These are phyloP conservation scores for Pampus argenteus DNA, from an alignment of 2,797 vertebrate genomes.

Conservation along the genomic window DNA sequence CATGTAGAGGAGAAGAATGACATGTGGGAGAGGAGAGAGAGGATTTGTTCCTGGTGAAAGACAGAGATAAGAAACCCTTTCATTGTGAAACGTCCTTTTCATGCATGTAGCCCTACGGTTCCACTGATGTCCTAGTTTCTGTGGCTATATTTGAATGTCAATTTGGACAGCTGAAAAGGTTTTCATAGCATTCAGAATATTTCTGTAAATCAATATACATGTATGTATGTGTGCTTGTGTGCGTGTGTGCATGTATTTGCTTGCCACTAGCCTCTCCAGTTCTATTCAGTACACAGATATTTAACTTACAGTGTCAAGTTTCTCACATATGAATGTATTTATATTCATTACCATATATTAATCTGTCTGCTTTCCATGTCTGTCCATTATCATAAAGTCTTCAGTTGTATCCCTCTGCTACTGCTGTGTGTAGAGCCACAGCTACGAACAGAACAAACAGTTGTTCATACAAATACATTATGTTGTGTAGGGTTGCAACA, in stretches of 20 bases:
- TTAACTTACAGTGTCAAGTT: slow-evolving; percentile 23
- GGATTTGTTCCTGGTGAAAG: slow-evolving; percentile 63
- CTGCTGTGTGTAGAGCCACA: neutral
- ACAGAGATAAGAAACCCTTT: slow-evolving; percentile 56
- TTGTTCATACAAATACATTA: neutral
- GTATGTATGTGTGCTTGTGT: neutral
- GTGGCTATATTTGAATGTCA: slow-evolving; percentile 74
- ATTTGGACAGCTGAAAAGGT: slow-evolving; percentile 58
- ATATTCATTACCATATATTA: slow-evolving; percentile 54
- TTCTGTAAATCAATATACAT: slow-evolving; percentile 27
- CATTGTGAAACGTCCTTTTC: slow-evolving; percentile 63
- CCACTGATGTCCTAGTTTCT: slow-evolving; percentile 74
- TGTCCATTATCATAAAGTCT: slow-evolving; percentile 26
- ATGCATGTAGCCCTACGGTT: slow-evolving; percentile 64
- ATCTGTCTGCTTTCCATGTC: slow-evolving; percentile 33
- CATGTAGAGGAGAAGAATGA: slow-evolving; percentile 29
- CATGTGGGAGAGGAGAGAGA: slow-evolving; percentile 26
- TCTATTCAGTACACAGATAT: slow-evolving; percentile 40
- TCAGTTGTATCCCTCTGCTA: neutral
- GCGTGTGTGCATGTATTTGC: neutral
- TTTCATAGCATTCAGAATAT: slow-evolving; percentile 42
- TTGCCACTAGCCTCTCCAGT: slow-evolving; percentile 22
- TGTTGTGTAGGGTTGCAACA: neutral
- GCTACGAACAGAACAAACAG: neutral
- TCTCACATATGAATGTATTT: slow-evolving; percentile 52